Base-by-base conservation (phyloP, 2,888 invertebrate genomes). In the Sinodicranocentrus sp. region DNA sequence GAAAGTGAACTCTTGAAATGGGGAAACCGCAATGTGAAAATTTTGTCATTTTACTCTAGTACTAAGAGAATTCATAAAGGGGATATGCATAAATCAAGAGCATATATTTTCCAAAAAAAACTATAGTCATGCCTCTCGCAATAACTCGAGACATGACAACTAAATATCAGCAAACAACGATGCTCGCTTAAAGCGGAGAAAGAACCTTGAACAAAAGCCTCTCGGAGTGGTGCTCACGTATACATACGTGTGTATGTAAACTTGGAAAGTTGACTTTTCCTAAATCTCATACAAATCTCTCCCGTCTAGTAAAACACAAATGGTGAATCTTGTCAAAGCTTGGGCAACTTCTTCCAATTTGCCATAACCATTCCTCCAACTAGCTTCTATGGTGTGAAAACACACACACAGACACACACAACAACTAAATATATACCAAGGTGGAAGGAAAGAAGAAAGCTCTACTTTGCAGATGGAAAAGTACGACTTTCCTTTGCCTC, bases 221-320 rank as follows among this genome's bases (percentile, higher is more conserved):
- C 52, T 52, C 52, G 6, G 39, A 39, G 6, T 39, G 6, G 39
- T 13, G 39, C 39, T 39, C 39, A 39, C n/a, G n/a, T n/a, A n/a
- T n/a, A n/a, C n/a, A n/a, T n/a, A 52, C n/a, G 13, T 52, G 10
- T n/a, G 2, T 44, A 43, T 61, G 73, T 75, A 75, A 75, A 75
- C 75, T 75, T n/a, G 26, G 48, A 63, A 75, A 75, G 75, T 75
- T 78, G 78, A 68, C 78, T 78, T 61, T 39, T n/a, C 59, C 48
- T 70, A 78, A 78, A 78, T 78, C 78, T 77, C 70, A 78, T 70
- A 78, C 78, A 78, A 78, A 78, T 78, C 78, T 78, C 78, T 57
- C 48, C 17, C 48, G 78, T 68, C 68, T 70, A 61, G 59, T 59
- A 57, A 78, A 68, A 70, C 70, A 78, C 52, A 17, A 54, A 65